Percentiles rank a stretch among this genome's conserved stretches.
These are phyloP conservation scores for Torymus texanus DNA, from an alignment of 2,888 invertebrate genomes.

Conservation along the genomic window DNA sequence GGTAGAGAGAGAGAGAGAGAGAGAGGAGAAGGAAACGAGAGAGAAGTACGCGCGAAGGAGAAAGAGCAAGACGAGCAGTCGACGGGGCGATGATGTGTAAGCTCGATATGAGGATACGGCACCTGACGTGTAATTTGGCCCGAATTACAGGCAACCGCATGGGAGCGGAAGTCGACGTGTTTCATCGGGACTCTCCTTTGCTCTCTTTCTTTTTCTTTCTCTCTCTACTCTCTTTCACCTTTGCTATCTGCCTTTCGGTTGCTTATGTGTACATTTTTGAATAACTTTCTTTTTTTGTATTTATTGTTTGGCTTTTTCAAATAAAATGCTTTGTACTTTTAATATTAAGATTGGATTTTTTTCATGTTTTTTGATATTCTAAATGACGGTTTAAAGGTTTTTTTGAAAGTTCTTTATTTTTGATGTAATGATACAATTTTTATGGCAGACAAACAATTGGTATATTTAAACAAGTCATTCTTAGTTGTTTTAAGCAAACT, in stretches of 20 bases:
- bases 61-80: slow-evolving; percentile 26
- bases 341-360: too few species aligned
- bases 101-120: slow-evolving; percentile 60
- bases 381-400: too few species aligned
- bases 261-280: not conserved
- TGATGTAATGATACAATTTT: too few species aligned
- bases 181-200: slow-evolving; percentile 57
- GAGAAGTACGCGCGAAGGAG: slow-evolving; percentile 2
- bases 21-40: slow-evolving; percentile 1
- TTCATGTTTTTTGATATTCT: too few species aligned
- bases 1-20: not conserved
- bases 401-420: too few species aligned
- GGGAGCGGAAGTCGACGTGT: slow-evolving; percentile 65
- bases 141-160: slow-evolving; percentile 64
- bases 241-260: slow-evolving; percentile 1
- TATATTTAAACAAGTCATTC: too few species aligned
- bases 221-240: slow-evolving; percentile 42
- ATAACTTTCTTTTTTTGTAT: not conserved
- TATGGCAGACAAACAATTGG: too few species aligned
- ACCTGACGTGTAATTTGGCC: slow-evolving; percentile 68
- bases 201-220: slow-evolving; percentile 24
- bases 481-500: too few species aligned
- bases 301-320: not conserved
- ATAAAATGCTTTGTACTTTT: too few species aligned
- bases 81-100: slow-evolving; percentile 55